Conservation (phyloP, 2,113 vertebrate species). For the Acinonyx jubatus region DNA sequence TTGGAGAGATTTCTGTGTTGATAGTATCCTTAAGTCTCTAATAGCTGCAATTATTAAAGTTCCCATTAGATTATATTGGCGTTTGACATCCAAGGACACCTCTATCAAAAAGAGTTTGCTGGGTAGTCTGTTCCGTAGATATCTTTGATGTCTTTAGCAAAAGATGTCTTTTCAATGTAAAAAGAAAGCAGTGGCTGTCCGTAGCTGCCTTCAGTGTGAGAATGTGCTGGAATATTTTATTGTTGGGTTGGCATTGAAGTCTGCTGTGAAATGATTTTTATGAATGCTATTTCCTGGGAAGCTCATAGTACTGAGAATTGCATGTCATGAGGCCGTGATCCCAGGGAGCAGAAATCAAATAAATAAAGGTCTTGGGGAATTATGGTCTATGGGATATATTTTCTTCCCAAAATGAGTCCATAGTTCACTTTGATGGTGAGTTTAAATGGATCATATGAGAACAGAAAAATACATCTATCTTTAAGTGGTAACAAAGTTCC, state of each 20-base stretch:
- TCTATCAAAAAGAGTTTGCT: constrained; percentile 27
- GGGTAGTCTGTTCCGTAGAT: neutral
- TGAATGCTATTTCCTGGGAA: constrained; percentile 74
- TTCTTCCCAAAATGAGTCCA: constrained; percentile 75
- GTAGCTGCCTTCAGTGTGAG: constrained; percentile 36
- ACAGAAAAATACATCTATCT: constrained; percentile 69
- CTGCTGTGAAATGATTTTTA: constrained; percentile 76
- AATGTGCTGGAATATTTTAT: constrained; percentile 74
- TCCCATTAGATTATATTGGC: constrained; percentile 40
- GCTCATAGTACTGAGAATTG: constrained; percentile 71
- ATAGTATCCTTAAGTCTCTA: neutral
- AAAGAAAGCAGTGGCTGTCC: constrained; percentile 59
- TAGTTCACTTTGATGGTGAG: constrained; percentile 73
- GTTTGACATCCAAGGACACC: constrained; percentile 27
- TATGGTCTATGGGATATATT: constrained; percentile 73
- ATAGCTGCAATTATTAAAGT: constrained; percentile 42
- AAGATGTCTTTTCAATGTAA: constrained; percentile 59
- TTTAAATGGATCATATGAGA: constrained; percentile 70
- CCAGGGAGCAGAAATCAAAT: constrained; percentile 72
- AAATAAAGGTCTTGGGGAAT: constrained; percentile 78
- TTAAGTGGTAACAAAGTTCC: constrained; percentile 68
- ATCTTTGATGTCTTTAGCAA: constrained; percentile 68
- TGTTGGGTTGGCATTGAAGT: constrained; percentile 74
- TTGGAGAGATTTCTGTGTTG: neutral
- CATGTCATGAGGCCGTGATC: constrained; percentile 72